Evolutionary conservation across 2,113 vertebrate genomes (phyloP).

Genomic region (Platysternon megacephalum): DNA sequence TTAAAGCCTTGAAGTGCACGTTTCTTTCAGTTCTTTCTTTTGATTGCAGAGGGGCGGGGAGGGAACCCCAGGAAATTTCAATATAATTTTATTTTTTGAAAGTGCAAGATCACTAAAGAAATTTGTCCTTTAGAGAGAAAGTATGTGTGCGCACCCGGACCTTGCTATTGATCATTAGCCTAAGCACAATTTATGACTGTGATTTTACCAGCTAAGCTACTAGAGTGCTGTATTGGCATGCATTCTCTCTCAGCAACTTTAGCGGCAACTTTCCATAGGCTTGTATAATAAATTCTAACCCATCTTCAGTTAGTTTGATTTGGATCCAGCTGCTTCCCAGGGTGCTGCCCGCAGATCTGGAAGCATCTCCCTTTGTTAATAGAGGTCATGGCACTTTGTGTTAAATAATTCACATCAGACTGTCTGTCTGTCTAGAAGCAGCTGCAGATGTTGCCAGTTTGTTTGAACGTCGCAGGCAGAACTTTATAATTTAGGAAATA

Average conservation of each 20-base stretch:
- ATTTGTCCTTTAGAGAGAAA: rapidly evolving
- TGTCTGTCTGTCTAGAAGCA: conserved; percentile 75
- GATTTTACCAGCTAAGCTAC: conserved; percentile 76
- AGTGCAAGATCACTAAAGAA: not conserved
- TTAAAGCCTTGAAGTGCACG: conserved; percentile 96
- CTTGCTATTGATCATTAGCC: not conserved
- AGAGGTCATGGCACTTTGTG: conserved; percentile 87
- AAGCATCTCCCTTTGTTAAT: conserved; percentile 84
- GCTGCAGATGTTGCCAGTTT: conserved; percentile 87
- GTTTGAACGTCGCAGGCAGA: not conserved
- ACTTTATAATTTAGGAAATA: not conserved
- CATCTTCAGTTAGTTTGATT: conserved; percentile 74
- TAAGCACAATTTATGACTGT: conserved; percentile 63
- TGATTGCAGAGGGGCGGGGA: conserved; percentile 75
- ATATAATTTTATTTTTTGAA: conserved; percentile 76
- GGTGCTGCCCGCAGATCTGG: conserved; percentile 79
- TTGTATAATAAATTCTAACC: conserved; percentile 80
- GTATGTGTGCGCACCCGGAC: rapidly evolving
- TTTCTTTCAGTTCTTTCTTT: conserved; percentile 89
- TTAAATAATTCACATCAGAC: conserved; percentile 91
- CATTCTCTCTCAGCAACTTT: conserved; percentile 63
- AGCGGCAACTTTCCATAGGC: conserved; percentile 61
- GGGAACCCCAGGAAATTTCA: conserved; percentile 65
- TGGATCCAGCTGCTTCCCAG: conserved; percentile 83
- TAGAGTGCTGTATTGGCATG: conserved; percentile 69